phyloP scores from a whole-genome alignment of 2,888 invertebrate genomes.

The Drosophila paramelanica region DNA sequence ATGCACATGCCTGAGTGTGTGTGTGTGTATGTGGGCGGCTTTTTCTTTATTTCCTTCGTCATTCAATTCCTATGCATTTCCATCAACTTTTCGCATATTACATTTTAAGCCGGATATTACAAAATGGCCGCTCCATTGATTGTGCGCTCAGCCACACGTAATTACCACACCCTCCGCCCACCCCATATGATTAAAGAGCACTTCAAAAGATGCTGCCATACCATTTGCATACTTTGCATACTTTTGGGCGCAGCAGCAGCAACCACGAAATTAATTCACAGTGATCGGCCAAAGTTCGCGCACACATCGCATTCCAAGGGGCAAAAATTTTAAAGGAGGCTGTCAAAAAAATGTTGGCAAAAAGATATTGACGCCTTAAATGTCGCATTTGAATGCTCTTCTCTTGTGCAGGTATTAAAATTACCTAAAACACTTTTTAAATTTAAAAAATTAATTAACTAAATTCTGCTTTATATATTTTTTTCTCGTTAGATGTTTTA shows the following conservation, averaged over 20 bases:
- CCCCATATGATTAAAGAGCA: constrained; percentile 20
- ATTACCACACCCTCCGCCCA: constrained; percentile 29
- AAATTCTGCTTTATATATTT: no score
- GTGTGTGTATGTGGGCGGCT: constrained; percentile 15
- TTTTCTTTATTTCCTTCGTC: constrained; percentile 13
- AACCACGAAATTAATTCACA: constrained; percentile 34
- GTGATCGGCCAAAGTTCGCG: constrained; percentile 21
- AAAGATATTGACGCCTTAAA: neutral
- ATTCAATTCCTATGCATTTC: constrained; percentile 29
- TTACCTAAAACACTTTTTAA: no score
- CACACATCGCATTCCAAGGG: constrained; percentile 1
- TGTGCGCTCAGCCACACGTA: constrained; percentile 52
- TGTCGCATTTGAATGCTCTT: neutral
- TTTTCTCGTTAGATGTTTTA: no score
- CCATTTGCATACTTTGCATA: constrained; percentile 29
- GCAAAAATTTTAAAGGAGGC: neutral
- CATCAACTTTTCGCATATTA: constrained; percentile 67
- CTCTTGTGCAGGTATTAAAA: no score
- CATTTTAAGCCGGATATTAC: constrained; percentile 77
- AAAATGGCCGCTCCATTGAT: constrained; percentile 68
- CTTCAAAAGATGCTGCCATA: constrained; percentile 29
- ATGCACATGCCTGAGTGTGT: constrained; percentile 32
- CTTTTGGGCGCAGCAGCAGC: constrained; percentile 5
- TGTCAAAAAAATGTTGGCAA: neutral
- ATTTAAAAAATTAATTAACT: no score